A percentile compares a stretch with the other conserved stretches of the same genome.
phyloP scores from a whole-genome alignment of 2,888 invertebrate genomes.

The Cerastoderma edule region DNA sequence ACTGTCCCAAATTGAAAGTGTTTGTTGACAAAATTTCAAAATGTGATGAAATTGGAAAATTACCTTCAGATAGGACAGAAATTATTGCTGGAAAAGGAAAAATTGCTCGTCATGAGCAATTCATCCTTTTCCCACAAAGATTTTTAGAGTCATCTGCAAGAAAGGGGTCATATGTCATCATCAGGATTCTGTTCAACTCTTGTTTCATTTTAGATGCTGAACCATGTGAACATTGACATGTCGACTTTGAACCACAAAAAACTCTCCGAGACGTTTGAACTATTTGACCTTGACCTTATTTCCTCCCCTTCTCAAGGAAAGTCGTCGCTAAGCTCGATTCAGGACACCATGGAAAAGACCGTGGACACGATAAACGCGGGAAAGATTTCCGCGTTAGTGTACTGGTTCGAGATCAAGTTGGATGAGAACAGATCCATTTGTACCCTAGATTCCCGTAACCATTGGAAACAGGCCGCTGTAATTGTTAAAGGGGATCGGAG shows the following conservation, averaged over 20 bases:
- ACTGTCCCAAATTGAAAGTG: too few species aligned
- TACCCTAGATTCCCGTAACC: slow-evolving; percentile 69
- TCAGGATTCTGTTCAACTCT: background rate
- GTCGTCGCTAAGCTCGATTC: slow-evolving; percentile 56
- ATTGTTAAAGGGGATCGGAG: slow-evolving; percentile 65
- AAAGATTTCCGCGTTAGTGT: slow-evolving; percentile 72
- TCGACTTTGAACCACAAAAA: slow-evolving; percentile 70
- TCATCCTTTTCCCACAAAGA: too few species aligned
- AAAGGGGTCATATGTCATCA: background rate
- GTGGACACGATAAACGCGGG: slow-evolving; percentile 69
- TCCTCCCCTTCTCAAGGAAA: slow-evolving; percentile 32
- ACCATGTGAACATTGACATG: slow-evolving; percentile 77
- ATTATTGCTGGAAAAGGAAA: too few species aligned
- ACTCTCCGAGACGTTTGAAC: slow-evolving; percentile 74
- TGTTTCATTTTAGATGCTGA: slow-evolving; percentile 70
- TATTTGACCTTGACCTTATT: slow-evolving; percentile 73
- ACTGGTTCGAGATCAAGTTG: slow-evolving; percentile 78
- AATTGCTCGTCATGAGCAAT: too few species aligned
- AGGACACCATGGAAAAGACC: slow-evolving; percentile 58
- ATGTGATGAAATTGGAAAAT: too few species aligned
- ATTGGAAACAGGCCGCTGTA: slow-evolving; percentile 78
- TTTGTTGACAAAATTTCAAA: too few species aligned
- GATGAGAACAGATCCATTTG: slow-evolving; percentile 60
- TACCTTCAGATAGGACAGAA: too few species aligned
- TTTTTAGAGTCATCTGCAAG: too few species aligned